phyloP scores from a whole-genome alignment of 2,888 invertebrate genomes.

The Zaprionus lineosus region DNA sequence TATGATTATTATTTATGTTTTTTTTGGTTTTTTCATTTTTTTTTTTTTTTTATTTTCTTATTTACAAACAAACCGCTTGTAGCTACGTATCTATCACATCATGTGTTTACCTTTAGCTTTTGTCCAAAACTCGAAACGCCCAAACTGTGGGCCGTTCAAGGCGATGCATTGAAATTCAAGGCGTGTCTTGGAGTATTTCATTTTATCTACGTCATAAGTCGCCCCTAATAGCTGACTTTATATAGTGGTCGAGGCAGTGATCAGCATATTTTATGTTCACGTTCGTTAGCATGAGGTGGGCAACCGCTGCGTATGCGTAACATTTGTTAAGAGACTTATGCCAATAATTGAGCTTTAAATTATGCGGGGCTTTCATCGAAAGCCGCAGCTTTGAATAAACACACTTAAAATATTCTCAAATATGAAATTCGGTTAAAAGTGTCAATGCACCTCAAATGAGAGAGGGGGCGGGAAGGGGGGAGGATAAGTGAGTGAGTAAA shows the following conservation, averaged over 20 bases:
- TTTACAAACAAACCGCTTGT: slow-evolving; percentile 25
- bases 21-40: neutral
- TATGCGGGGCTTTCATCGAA: too few species aligned
- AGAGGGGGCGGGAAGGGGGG: too few species aligned
- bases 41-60: slow-evolving; percentile 11
- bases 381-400: too few species aligned
- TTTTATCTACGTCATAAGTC: slow-evolving; percentile 67
- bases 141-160: slow-evolving; percentile 47
- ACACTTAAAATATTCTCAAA: too few species aligned
- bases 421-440: too few species aligned
- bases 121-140: slow-evolving; percentile 44
- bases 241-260: slow-evolving; percentile 11
- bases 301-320: slow-evolving; percentile 26
- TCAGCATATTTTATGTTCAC: slow-evolving; percentile 7
- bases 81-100: slow-evolving; percentile 37
- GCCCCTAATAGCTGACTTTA: slow-evolving; percentile 30
- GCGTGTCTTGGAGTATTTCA: slow-evolving; percentile 54
- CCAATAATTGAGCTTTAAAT: too few species aligned
- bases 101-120: slow-evolving; percentile 52
- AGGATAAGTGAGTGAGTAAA: too few species aligned
- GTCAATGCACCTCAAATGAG: too few species aligned
- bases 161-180: slow-evolving; percentile 68
- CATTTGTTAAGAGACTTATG: neutral
- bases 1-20: neutral
- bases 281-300: neutral